A percentile compares a stretch with the other conserved stretches of the same genome.
Evolutionary conservation across 2,888 invertebrate species (phyloP).

Genomic region (Heliconius ethilla): DNA sequence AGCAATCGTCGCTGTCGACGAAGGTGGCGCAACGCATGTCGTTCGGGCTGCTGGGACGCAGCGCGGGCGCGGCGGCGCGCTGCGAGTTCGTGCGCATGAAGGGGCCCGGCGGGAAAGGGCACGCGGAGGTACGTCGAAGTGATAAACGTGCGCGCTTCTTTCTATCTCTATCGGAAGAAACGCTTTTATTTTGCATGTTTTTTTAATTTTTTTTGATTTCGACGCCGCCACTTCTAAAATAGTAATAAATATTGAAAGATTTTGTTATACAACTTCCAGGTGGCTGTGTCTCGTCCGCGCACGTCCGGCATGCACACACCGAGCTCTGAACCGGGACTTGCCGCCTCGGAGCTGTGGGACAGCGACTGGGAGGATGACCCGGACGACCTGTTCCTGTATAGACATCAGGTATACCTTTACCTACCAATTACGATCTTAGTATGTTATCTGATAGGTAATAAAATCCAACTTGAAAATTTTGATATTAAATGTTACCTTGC

Average conservation of each 20-base stretch:
- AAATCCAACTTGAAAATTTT: not conserved
- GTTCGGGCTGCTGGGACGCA: conserved; percentile 92
- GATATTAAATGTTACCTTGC: no score
- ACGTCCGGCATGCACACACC: conserved; percentile 97
- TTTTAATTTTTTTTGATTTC: no score
- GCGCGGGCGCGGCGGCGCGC: conserved; percentile 84
- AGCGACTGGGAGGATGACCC: conserved; percentile 94
- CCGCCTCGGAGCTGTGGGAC: conserved; percentile 94
- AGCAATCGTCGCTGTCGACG: conserved; percentile 95
- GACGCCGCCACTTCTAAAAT: not conserved
- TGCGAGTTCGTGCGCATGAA: conserved; percentile 99
- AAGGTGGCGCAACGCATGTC: conserved; percentile 98
- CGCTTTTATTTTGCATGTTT: no score
- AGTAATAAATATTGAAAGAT: not conserved
- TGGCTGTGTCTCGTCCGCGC: conserved; percentile 96
- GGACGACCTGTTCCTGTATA: conserved; percentile 91
- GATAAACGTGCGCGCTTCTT: no score
- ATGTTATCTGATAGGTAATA: not conserved
- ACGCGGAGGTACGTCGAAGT: conserved; percentile 86
- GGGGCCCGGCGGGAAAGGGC: conserved; percentile 95
- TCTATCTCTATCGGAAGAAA: no score
- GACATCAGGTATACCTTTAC: conserved; percentile 84
- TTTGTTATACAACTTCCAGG: conserved; percentile 57
- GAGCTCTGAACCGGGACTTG: conserved; percentile 93
- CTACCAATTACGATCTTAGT: not conserved